Evolutionary conservation across 2,888 invertebrate genomes (phyloP).

Genomic region (Ligdia adustata): DNA sequence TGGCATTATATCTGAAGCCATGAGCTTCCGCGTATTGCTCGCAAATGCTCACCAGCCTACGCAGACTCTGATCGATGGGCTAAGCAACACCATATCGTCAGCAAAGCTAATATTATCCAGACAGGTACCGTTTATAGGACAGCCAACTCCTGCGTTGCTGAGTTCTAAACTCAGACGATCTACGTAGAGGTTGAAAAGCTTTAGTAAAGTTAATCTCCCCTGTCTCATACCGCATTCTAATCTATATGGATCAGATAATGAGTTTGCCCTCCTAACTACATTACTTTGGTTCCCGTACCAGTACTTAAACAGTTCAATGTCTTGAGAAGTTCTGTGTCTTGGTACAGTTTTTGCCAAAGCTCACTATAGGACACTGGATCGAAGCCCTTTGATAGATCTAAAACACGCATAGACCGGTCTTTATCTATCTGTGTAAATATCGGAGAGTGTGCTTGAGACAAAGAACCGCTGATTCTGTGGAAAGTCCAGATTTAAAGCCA

Average conservation of each 20-base stretch:
- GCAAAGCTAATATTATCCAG: not conserved
- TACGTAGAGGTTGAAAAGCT: not conserved
- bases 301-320: not conserved
- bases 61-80: too few relatives aligned
- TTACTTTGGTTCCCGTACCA: too few relatives aligned
- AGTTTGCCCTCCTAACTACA: too few relatives aligned
- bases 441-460: slow-evolving; percentile 16
- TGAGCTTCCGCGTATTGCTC: too few relatives aligned
- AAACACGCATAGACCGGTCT: slow-evolving; percentile 13
- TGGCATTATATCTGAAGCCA: too few relatives aligned
- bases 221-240: not conserved
- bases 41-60: too few relatives aligned
- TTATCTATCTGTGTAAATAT: slow-evolving; percentile 5
- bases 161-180: not conserved
- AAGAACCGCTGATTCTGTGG: slow-evolving; percentile 24
- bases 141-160: not conserved
- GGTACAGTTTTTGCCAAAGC: slow-evolving; percentile 5
- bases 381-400: slow-evolving; percentile 11
- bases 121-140: not conserved
- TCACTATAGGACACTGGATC: slow-evolving; percentile 5
- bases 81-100: too few relatives aligned
- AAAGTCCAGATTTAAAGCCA: slow-evolving; percentile 20
- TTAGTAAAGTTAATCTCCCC: too few relatives aligned
- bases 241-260: not conserved
- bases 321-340: not conserved